These are phyloP conservation scores for Balaeniceps rex DNA, from an alignment of 2,113 vertebrate species.

Conservation along the genomic window DNA sequence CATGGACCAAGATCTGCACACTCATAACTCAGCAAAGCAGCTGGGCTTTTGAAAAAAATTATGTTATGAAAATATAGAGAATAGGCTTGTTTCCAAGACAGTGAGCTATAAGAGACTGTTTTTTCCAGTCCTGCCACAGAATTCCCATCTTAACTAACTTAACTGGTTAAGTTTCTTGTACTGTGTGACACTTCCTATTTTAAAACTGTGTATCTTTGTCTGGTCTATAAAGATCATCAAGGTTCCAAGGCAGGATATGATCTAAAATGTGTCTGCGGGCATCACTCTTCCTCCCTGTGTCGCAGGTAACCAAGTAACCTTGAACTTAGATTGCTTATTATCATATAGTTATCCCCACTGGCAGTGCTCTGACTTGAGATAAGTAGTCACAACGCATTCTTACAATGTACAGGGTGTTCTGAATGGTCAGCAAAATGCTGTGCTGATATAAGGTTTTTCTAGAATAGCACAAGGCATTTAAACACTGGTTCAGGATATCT, in stretches of 20 bases:
- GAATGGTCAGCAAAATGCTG: neutral
- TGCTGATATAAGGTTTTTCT: neutral
- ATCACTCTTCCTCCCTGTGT: neutral
- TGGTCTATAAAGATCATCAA: neutral
- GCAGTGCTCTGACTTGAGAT: neutral
- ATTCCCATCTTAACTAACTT: neutral
- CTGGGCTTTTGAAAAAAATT: neutral
- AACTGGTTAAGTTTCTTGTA: neutral
- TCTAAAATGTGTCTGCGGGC: neutral
- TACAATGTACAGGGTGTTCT: neutral
- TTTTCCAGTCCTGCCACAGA: neutral
- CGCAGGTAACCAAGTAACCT: neutral
- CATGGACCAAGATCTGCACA: neutral
- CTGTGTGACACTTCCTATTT: neutral
- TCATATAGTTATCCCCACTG: neutral
- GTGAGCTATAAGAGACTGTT: neutral
- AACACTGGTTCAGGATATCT: conserved; percentile 34
- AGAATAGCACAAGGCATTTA: neutral
- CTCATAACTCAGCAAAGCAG: neutral
- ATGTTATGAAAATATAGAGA: neutral
- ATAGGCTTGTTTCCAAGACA: neutral
- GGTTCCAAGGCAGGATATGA: neutral
- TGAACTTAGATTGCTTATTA: neutral
- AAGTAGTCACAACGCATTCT: neutral
- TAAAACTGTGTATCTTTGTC: neutral